Evolutionary conservation across 2,888 invertebrate genomes (phyloP), one percentile per base, ranked within the genome.

Genomic region (Lepas anatifera): DNA sequence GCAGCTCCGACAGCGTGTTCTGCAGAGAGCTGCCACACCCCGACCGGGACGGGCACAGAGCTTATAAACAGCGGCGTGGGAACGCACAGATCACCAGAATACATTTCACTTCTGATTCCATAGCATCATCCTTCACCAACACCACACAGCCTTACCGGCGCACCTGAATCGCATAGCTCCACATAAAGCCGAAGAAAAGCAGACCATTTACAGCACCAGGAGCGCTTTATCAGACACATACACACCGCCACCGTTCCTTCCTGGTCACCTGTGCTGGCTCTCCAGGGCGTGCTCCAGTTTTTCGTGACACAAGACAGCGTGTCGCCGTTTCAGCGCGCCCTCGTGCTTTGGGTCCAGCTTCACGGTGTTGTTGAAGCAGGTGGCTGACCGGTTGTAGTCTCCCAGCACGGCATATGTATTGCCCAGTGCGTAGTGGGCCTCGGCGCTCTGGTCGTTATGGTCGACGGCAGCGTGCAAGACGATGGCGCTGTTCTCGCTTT

Each of bases 381-480:
- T 81, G 71, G 88, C 79, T 0, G 90, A 89, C 75, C 83, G 86
- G 75, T 16, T 89, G 77, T 86, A 89, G 73, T 89, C 88, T 0
- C 86, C 86, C 39, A 85, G 75, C 18, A 87, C 84, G 1, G 89
- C 88, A 78, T 88, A 89, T 27, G 89, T 86, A 77, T 89, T 88
- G 11, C 86, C 90, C 22, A 91, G 80, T 6, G 87, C 85, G 75
- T 89, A 86, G 78, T 88, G 87, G 73, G 84, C 85, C 63, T 83
- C 80, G 3, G 85, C 81, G 75, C 84, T 83, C 27, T 82, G 80
- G 0, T 87, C 86, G 63, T 87, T 85, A 75, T 89, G 87, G 76
- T 89, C 89, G 18, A 89, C 83, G 0, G 90, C 89, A 25, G 88
- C 87, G 75, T 86, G 86, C 0, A 90, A 81, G 66, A 91, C 83